These are phyloP conservation scores for Bombylius discolor DNA, from an alignment of 2,888 invertebrate genomes.

Conservation along the genomic window DNA sequence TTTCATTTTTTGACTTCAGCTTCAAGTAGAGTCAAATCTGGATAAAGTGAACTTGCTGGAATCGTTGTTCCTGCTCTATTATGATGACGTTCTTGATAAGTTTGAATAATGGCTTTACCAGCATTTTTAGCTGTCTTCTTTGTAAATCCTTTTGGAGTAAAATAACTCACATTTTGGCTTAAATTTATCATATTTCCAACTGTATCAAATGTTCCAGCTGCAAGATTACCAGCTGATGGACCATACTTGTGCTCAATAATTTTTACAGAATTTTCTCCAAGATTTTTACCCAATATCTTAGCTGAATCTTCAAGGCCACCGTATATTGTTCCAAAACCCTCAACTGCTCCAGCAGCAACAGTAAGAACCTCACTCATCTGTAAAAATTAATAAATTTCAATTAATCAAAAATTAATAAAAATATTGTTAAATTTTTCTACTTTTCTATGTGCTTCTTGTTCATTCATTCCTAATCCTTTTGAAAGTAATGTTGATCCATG, in stretches of 20 bases:
- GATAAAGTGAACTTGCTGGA: slow-evolving; percentile 29
- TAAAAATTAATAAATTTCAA: not conserved
- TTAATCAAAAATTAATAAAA: no score
- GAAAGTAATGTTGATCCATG: slow-evolving; percentile 48
- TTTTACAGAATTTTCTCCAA: slow-evolving; percentile 60
- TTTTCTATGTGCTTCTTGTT: slow-evolving; percentile 41
- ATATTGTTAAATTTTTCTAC: slow-evolving; percentile 20
- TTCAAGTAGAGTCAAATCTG: slow-evolving; percentile 20
- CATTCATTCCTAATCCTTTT: slow-evolving; percentile 41
- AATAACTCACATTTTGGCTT: slow-evolving; percentile 48
- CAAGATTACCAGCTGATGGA: slow-evolving; percentile 47
- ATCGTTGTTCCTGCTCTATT: slow-evolving; percentile 13
- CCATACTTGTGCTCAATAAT: slow-evolving; percentile 65
- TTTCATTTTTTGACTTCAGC: not conserved
- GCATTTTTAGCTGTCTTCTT: slow-evolving; percentile 50
- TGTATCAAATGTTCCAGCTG: slow-evolving; percentile 52
- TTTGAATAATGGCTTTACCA: slow-evolving; percentile 42
- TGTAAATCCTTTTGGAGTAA: slow-evolving; percentile 53
- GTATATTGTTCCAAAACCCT: slow-evolving; percentile 58
- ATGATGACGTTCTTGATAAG: slow-evolving; percentile 24
- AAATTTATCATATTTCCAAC: slow-evolving; percentile 56
- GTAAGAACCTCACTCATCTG: slow-evolving; percentile 44
- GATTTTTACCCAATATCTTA: slow-evolving; percentile 45
- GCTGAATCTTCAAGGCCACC: slow-evolving; percentile 58
- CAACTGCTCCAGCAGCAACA: slow-evolving; percentile 56